Percentiles rank a stretch among this genome's conserved stretches.
These are phyloP conservation scores for Zaprionus inermis DNA, from an alignment of 1,140 invertebrate genomes.

Conservation along the genomic window DNA sequence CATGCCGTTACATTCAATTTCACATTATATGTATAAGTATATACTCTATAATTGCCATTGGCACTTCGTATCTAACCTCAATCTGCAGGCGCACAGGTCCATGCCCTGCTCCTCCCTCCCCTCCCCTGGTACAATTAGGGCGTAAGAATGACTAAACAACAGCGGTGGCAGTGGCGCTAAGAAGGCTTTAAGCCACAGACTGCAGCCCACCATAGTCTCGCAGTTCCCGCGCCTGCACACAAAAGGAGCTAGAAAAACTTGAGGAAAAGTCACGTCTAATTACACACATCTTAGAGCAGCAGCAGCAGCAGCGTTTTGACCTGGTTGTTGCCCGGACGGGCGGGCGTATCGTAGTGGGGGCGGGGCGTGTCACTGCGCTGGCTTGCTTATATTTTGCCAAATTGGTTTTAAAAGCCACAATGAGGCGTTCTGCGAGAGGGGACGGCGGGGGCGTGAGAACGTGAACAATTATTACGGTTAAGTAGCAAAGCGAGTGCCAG, in stretches of 20 bases:
- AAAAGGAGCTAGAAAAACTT: slow-evolving; percentile 59
- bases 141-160: slow-evolving; percentile 33
- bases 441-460: slow-evolving; percentile 58
- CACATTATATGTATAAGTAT: background rate
- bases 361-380: slow-evolving; percentile 16
- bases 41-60: slow-evolving; percentile 38
- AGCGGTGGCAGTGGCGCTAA: slow-evolving; percentile 52
- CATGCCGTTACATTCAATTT: slow-evolving; percentile 30
- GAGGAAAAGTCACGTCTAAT: slow-evolving; percentile 80
- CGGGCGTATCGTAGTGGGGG: too few relatives aligned
- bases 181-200: slow-evolving; percentile 56
- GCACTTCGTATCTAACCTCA: slow-evolving; percentile 51
- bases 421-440: slow-evolving; percentile 25
- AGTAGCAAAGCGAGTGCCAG: slow-evolving; percentile 44
- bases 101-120: slow-evolving; percentile 17
- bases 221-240: slow-evolving; percentile 6
- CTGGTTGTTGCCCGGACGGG: slow-evolving; percentile 53
- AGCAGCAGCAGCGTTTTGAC: slow-evolving; percentile 74
- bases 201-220: background rate
- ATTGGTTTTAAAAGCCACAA: slow-evolving; percentile 81
- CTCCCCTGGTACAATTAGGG: slow-evolving; percentile 64
- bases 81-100: slow-evolving; percentile 35
- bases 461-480: slow-evolving; percentile 75
- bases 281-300: slow-evolving; percentile 76
- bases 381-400: slow-evolving; percentile 57